These are phyloP conservation scores for Diplazon laetatorius DNA, from an alignment of 2,888 invertebrate genomes.

Conservation along the genomic window DNA sequence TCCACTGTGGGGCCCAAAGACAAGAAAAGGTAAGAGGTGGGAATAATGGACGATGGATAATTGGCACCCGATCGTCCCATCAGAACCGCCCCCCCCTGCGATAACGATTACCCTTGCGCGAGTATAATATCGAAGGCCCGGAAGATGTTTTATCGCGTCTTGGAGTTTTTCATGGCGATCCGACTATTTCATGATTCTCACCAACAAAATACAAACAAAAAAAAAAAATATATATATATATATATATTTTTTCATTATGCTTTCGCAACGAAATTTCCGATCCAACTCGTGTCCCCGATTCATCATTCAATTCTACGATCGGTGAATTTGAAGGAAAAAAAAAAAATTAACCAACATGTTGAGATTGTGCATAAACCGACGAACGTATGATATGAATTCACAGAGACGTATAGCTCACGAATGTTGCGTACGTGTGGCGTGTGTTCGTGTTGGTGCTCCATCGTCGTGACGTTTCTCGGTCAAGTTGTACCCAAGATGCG, in stretches of 20 bases:
- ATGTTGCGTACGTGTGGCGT: slow-evolving; percentile 8
- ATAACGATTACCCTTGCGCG: slow-evolving; percentile 57
- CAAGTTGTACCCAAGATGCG: background rate
- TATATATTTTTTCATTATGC: too few relatives aligned
- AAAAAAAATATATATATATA: too few relatives aligned
- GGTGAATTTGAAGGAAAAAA: too few relatives aligned
- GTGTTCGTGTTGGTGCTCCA: slow-evolving; percentile 38
- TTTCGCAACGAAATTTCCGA: too few relatives aligned
- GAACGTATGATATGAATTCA: too few relatives aligned
- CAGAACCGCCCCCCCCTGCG: slow-evolving; percentile 65
- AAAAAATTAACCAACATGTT: too few relatives aligned
- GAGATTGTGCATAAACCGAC: too few relatives aligned
- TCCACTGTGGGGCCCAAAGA: slow-evolving; percentile 43
- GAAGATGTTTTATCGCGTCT: background rate
- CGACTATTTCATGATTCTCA: too few relatives aligned
- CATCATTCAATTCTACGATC: too few relatives aligned
- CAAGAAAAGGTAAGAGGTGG: slow-evolving; percentile 50
- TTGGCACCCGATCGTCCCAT: slow-evolving; percentile 66
- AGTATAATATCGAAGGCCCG: slow-evolving; percentile 45
- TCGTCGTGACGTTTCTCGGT: slow-evolving; percentile 36
- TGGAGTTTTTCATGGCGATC: slow-evolving; percentile 6
- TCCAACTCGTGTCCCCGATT: too few relatives aligned
- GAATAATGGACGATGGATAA: slow-evolving; percentile 67
- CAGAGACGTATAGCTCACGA: too few relatives aligned
- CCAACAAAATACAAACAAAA: too few relatives aligned